Evolutionary conservation across 1,140 invertebrate species (phyloP), one percentile per base, ranked within the genome.

Genomic region (Drosophila seguyi): DNA sequence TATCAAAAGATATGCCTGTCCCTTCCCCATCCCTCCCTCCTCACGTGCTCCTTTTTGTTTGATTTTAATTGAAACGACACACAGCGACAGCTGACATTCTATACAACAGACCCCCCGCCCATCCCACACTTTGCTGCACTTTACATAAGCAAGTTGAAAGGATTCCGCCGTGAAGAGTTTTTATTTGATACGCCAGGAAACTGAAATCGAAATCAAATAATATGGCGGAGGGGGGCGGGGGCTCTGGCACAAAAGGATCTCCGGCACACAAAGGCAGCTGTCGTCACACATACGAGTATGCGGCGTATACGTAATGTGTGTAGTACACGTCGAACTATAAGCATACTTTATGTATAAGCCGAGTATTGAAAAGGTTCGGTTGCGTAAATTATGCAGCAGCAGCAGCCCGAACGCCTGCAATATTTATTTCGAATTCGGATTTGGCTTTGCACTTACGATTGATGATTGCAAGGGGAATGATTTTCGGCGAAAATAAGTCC

Each of bases 61-160:
- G 77, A 84, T 81, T 84, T 88, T 88, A 88, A 88, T 84, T 88
- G 80, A 90, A 90, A 57, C 59, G 55, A 75, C 71, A 72, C 36
- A 68, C 56, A 66, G 56, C 66, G 79, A 63, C 80, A 84, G 58
- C 81, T 83, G 75, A 71, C 71, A 63, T 71, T 63, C 66, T 78
- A 57, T 59, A 45, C 50, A 50, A 22, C n/a, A 42, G 52, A 55
- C 13, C 47, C 20, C 13, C 47, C 20, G n/a, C 18, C 22, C 29
- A n/a, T 31, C 29, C 52, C 48, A 45, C 34, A 39, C 52, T 22
- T 29, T 41, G 36, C 48, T 45, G 56, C 56, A 47, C 68, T 63
- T 78, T 78, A 53, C 61, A 76, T 76, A 76, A 76, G 74, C 73
- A 60, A 67, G 31, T 68, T 85, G 36, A 85, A 85, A 77, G 75